Evolutionary conservation across 1,140 invertebrate genomes (phyloP), one percentile per base, ranked within the genome.

Genomic region (Centruroides sculpturatus): DNA sequence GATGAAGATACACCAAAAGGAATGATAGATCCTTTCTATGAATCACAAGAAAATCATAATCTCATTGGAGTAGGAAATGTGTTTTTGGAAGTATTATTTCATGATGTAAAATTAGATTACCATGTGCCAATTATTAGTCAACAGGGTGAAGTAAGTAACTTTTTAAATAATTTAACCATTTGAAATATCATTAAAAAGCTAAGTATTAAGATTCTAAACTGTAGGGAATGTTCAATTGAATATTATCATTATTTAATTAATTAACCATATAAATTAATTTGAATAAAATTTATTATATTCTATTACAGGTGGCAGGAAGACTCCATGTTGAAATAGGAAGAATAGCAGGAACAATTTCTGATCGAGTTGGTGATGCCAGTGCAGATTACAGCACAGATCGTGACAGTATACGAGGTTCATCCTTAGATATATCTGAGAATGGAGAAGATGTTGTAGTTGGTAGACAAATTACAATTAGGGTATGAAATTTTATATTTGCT

Each of bases 61-160:
- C 78, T 99, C 41, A 96, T 98, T 70, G 95, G 96, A 11, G 96
- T 99, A 10, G 96, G 96, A 23, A 99, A 98, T 77, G 83, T 99
- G 60, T 99, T 97, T 76, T 76, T 99, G 35, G 92, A 97, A 75
- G 89, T 89, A 54, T 73, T 98, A 23, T 97, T 97, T 72, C 89
- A 97, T 72, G 92, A 98, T 75, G 89, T 98, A 5, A 86, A 85
- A 60, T 77, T 99, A 47, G 91, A 97, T 75, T 99, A 98, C 76
- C 89, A 96, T 69, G 95, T 96, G 35, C 95, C 96, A 12, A 97
- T 99, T 69, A 98, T 99, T 64, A 97, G 90, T 73, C 95, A 98
- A 73, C 96, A 99, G 77, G 96, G 95, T 57, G 94, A 98, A 79
- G 92, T 97, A 62, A 55, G 55, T 49, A 59, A n/a, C n/a, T 3